Evolutionary conservation across 2,797 vertebrate genomes (phyloP).

Genomic region (Oreochromis grahami): DNA sequence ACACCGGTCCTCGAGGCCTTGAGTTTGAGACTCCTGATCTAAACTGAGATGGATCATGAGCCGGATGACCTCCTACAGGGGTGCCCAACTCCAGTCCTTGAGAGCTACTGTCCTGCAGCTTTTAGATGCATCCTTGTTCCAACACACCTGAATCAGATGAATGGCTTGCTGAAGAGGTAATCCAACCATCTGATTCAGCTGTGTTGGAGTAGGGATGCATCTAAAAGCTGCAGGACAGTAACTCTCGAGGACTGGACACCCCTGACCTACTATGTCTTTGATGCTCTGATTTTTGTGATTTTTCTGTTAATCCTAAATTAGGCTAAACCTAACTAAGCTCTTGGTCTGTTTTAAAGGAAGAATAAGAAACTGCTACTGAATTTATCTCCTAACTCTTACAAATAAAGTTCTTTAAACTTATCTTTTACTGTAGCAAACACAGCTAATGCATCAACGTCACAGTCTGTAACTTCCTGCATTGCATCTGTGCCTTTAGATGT

Average conservation of each 20-base stretch:
- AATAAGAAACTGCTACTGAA: not conserved
- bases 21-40: not conserved
- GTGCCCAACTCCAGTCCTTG: not conserved
- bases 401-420: not conserved
- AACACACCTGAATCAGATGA: not conserved
- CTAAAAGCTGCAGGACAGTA: not conserved
- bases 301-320: not conserved
- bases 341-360: not conserved
- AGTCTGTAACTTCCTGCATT: not conserved
- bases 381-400: not conserved
- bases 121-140: not conserved
- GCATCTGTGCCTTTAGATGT: not conserved
- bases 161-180: not conserved
- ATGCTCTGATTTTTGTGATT: not conserved
- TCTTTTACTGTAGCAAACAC: not conserved
- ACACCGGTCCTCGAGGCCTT: not conserved
- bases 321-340: rapidly evolving
- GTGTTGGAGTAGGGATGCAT: not conserved
- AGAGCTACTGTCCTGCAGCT: not conserved
- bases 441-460: not conserved
- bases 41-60: not conserved
- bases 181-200: not conserved
- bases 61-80: not conserved
- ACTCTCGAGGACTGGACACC: not conserved
- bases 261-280: not conserved